A percentile compares a stretch with the other conserved stretches of the same genome.
Conservation (phyloP, 2,113 vertebrate genomes). For the Ailurus styani region DNA sequence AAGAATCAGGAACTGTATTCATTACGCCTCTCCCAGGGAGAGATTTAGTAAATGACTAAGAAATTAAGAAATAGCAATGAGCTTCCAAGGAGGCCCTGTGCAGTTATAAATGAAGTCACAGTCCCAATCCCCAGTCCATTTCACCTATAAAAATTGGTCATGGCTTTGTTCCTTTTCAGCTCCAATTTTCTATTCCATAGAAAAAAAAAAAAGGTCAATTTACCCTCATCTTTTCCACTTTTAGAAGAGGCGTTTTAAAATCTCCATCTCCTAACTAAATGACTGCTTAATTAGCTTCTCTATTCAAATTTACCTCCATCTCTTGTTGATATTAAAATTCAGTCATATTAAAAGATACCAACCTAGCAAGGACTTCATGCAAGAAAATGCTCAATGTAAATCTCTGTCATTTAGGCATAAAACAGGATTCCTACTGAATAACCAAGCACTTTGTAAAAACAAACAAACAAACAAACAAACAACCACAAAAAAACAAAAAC, state of each 20-base stretch:
- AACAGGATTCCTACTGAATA: background rate
- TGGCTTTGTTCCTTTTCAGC: conserved; percentile 16
- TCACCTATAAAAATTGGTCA: background rate
- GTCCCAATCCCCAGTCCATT: background rate
- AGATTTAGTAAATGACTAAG: conserved; percentile 17
- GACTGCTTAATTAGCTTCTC: conserved; percentile 1
- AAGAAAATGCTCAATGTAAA: background rate
- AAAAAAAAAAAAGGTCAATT: background rate
- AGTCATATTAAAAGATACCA: background rate
- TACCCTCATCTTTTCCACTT: background rate
- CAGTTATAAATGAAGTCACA: conserved; percentile 34
- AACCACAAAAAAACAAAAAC: background rate
- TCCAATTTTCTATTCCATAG: background rate
- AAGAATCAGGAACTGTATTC: background rate
- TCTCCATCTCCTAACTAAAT: conserved; percentile 31
- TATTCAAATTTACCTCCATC: background rate
- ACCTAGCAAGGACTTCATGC: background rate
- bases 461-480: background rate
- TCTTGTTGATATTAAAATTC: background rate
- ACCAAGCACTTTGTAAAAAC: background rate
- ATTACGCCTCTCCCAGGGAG: background rate
- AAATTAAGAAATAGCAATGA: conserved; percentile 22
- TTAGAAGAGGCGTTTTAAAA: background rate
- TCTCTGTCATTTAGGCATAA: background rate
- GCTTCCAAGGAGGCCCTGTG: background rate